Evolutionary conservation across 2,888 invertebrate species (phyloP).

Genomic region (Tipula helvola): DNA sequence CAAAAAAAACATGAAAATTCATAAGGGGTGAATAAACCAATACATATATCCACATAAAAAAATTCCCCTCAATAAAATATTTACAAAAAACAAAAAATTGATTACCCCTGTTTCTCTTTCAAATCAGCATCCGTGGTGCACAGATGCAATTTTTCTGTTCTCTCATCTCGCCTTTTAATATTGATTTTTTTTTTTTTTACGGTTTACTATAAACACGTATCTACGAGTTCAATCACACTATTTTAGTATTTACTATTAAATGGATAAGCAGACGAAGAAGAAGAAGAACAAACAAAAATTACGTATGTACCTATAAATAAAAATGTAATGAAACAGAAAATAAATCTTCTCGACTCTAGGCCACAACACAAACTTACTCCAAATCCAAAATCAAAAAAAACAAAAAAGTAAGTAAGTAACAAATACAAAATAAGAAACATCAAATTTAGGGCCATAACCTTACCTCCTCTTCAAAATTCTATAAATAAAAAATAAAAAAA

Average conservation of each 20-base stretch:
- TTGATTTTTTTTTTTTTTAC: background rate
- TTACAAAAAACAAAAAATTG: background rate
- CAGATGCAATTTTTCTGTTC: background rate
- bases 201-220: background rate
- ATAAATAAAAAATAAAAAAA: background rate
- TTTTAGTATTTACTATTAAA: background rate
- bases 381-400: background rate
- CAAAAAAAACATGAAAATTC: background rate
- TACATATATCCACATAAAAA: background rate
- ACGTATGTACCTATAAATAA: background rate
- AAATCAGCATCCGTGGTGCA: background rate
- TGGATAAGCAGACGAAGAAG: background rate
- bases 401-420: background rate
- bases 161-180: background rate
- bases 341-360: background rate
- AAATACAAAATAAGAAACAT: background rate
- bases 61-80: background rate
- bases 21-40: background rate
- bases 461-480: background rate
- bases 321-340: background rate
- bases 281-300: background rate
- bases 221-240: background rate
- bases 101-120: background rate
- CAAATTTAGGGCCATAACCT: background rate
- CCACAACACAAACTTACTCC: background rate